Evolutionary conservation across 2,888 invertebrate genomes (phyloP).

Genomic region (Hirudinaria manillensis): DNA sequence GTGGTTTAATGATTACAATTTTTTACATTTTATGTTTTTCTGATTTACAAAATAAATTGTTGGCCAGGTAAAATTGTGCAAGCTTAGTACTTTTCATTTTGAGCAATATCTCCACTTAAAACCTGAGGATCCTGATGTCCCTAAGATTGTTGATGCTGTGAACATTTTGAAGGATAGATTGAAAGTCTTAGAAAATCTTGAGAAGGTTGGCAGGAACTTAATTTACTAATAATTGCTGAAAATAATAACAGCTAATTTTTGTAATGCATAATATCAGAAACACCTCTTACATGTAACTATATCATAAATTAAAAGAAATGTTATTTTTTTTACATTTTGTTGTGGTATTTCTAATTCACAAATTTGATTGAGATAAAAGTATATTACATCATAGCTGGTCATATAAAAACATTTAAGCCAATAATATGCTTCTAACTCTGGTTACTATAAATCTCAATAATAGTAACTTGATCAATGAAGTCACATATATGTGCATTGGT

Average conservation of each 20-base stretch:
- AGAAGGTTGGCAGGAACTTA: conserved; percentile 28
- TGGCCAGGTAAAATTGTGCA: conserved; percentile 35
- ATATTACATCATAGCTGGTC: too few relatives aligned
- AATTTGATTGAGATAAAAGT: too few relatives aligned
- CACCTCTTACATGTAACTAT: too few relatives aligned
- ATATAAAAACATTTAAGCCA: too few relatives aligned
- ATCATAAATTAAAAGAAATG: too few relatives aligned
- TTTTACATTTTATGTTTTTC: neutral
- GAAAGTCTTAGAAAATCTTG: conserved; percentile 30
- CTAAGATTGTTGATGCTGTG: conserved; percentile 38
- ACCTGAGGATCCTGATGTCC: conserved; percentile 35
- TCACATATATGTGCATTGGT: too few relatives aligned
- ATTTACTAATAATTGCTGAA: neutral
- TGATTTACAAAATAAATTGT: too few relatives aligned
- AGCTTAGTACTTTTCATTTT: conserved; percentile 39
- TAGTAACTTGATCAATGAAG: too few relatives aligned
- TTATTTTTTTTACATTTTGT: too few relatives aligned
- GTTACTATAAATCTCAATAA: too few relatives aligned
- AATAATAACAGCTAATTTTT: neutral
- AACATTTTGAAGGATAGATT: conserved; percentile 35
- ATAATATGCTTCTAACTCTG: too few relatives aligned
- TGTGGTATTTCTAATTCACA: too few relatives aligned
- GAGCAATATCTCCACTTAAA: conserved; percentile 36
- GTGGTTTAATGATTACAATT: neutral
- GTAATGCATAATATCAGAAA: neutral